A percentile compares a stretch with the other conserved stretches of the same genome.
These are phyloP conservation scores for Liopterus haemorrhoidalis DNA, from an alignment of 2,888 invertebrate species.

Conservation along the genomic window DNA sequence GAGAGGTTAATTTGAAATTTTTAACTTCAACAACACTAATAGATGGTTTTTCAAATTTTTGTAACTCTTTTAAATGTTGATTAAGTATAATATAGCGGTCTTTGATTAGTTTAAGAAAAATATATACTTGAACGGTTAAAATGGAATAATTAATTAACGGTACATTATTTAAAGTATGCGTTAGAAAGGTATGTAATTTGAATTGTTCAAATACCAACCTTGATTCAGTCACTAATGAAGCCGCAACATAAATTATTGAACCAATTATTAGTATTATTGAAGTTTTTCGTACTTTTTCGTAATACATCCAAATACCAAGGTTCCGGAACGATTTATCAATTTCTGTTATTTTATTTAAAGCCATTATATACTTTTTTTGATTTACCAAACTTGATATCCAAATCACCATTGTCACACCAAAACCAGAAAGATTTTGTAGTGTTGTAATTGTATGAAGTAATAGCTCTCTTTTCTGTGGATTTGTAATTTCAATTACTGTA, in stretches of 20 bases:
- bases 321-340: slow-evolving; percentile 29
- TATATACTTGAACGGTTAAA: slow-evolving; percentile 28
- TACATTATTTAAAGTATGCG: slow-evolving; percentile 10
- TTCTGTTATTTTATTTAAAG: slow-evolving; percentile 29
- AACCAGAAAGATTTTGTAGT: slow-evolving; percentile 16
- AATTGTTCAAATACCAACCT: slow-evolving; percentile 1
- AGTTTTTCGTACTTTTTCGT: slow-evolving; percentile 24
- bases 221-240: slow-evolving; percentile 6
- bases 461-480: slow-evolving; percentile 6
- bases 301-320: slow-evolving; percentile 32
- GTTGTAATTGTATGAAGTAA: slow-evolving; percentile 15
- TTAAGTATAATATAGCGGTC: slow-evolving; percentile 30
- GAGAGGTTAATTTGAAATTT: slow-evolving; percentile 26
- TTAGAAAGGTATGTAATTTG: background rate
- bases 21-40: slow-evolving; percentile 14
- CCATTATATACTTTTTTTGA: slow-evolving; percentile 27
- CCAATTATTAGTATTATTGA: slow-evolving; percentile 22
- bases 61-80: slow-evolving; percentile 28
- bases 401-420: slow-evolving; percentile 23
- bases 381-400: slow-evolving; percentile 25
- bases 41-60: slow-evolving; percentile 22
- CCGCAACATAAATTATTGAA: slow-evolving; percentile 10
- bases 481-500: slow-evolving; percentile 6
- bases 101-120: slow-evolving; percentile 26
- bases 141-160: slow-evolving; percentile 20